Evolutionary conservation across 2,888 invertebrate genomes (phyloP).

Genomic region (Maniola hyperantus): DNA sequence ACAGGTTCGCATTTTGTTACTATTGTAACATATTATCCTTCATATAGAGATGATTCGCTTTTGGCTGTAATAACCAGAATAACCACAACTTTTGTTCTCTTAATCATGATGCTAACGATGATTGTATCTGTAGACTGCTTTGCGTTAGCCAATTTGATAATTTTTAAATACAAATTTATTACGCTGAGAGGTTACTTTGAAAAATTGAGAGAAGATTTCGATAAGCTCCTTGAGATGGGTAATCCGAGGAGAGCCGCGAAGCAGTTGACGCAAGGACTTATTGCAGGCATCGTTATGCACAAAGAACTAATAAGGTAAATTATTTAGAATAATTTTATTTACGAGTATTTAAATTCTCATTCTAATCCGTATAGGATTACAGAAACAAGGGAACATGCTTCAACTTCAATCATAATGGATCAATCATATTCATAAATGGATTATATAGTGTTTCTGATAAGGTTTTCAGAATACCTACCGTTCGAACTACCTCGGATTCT

Average conservation of each 20-base stretch:
- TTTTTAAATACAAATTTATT: conserved; percentile 73
- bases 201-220: conserved; percentile 53
- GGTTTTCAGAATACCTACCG: too few species aligned
- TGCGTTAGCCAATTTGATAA: conserved; percentile 63
- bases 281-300: conserved; percentile 71
- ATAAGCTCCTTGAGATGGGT: conserved; percentile 47
- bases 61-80: conserved; percentile 53
- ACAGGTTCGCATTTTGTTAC: conserved; percentile 68
- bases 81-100: conserved; percentile 54
- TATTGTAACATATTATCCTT: conserved; percentile 68
- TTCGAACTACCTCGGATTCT: too few species aligned
- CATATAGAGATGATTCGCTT: conserved; percentile 56
- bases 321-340: conserved; percentile 13
- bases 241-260: conserved; percentile 51
- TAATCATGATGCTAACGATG: conserved; percentile 63
- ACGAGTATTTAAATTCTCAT: too few species aligned
- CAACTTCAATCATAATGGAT: too few species aligned
- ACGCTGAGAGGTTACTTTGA: conserved; percentile 66
- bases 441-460: too few species aligned
- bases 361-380: too few species aligned
- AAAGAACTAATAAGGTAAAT: conserved; percentile 59
- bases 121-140: conserved; percentile 62
- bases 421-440: too few species aligned
- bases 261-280: conserved; percentile 54
- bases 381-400: too few species aligned